A percentile compares a stretch with the other conserved stretches of the same genome.
These are phyloP conservation scores for Zaprionus capensis DNA, from an alignment of 1,140 invertebrate genomes.

Conservation along the genomic window DNA sequence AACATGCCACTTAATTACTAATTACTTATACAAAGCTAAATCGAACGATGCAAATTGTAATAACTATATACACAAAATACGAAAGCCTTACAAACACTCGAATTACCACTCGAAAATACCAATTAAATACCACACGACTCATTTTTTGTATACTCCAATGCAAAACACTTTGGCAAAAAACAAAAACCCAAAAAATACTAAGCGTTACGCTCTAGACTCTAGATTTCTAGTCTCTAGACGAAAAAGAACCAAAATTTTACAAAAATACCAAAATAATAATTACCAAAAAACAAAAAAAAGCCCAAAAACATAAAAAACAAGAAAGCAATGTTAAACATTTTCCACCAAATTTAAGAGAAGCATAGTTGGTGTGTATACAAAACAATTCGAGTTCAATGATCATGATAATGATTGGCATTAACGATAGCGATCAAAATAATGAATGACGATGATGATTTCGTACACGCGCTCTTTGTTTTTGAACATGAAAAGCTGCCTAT, in stretches of 20 bases:
- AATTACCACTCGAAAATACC: constrained; percentile 29
- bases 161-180: constrained; percentile 30
- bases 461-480: constrained; percentile 62
- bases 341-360: constrained; percentile 72
- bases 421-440: constrained; percentile 33
- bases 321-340: constrained; percentile 66
- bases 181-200: constrained; percentile 38
- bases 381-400: constrained; percentile 28
- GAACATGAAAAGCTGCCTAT: constrained; percentile 66
- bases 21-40: constrained; percentile 59
- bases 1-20: constrained; percentile 59
- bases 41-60: constrained; percentile 38
- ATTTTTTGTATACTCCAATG: constrained; percentile 62
- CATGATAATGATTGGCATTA: constrained; percentile 37
- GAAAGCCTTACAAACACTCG: constrained; percentile 68
- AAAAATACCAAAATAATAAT: constrained; percentile 48
- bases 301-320: constrained; percentile 26
- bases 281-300: constrained; percentile 41
- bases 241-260: constrained; percentile 79
- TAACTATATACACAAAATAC: constrained; percentile 38
- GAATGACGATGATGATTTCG: constrained; percentile 47
- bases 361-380: constrained; percentile 31
- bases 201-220: constrained; percentile 65
- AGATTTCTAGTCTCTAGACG: constrained; percentile 58
- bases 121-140: constrained; percentile 51